Evolutionary conservation across 1,140 invertebrate genomes (phyloP).

Genomic region (Lepidurus arcticus): DNA sequence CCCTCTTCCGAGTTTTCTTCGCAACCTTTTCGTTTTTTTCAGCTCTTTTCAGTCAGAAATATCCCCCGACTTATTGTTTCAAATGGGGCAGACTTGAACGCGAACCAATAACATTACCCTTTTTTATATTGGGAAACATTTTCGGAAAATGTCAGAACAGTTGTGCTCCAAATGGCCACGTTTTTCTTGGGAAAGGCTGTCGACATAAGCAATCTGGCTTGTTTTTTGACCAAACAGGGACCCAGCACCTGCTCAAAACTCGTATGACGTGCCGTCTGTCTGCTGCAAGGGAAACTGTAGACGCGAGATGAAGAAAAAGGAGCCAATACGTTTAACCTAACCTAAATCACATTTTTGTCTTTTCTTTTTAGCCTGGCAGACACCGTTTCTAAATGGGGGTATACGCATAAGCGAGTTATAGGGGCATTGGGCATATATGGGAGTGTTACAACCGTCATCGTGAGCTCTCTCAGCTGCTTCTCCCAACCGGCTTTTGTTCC

Average conservation of each 20-base stretch:
- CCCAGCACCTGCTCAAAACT: not conserved
- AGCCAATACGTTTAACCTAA: not conserved
- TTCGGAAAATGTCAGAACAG: not conserved
- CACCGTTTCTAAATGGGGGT: not conserved
- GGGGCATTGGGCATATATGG: not conserved
- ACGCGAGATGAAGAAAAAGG: no score
- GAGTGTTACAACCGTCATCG: conserved; percentile 10
- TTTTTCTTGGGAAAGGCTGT: no score
- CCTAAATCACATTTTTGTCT: not conserved
- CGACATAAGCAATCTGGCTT: not conserved
- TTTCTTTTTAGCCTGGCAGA: not conserved
- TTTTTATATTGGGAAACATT: not conserved
- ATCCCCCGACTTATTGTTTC: not conserved
- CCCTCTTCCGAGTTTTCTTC: not conserved
- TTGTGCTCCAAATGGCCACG: no score
- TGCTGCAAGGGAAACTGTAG: no score
- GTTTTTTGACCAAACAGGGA: not conserved
- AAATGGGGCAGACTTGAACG: not conserved
- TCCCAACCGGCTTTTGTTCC: not conserved
- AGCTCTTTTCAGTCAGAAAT: not conserved
- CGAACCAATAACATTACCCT: not conserved
- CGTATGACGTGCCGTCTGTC: no score
- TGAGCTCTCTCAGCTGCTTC: not conserved
- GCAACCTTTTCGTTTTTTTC: not conserved
- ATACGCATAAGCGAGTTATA: not conserved